phyloP scores from a whole-genome alignment of 2,888 invertebrate genomes.

The Machimus rusticus region DNA sequence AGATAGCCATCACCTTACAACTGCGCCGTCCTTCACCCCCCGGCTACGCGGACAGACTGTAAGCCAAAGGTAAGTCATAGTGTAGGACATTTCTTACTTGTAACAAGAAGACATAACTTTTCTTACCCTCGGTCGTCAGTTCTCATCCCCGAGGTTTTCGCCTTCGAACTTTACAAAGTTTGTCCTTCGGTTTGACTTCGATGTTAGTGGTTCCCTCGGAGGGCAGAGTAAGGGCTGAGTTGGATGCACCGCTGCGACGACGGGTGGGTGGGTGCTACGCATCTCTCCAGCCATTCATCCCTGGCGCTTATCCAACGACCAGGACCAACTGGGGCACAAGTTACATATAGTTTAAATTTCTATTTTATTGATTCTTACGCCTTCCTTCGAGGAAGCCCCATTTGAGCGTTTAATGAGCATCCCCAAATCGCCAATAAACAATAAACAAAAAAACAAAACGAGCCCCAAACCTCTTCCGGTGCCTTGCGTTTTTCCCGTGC shows the following conservation, averaged over 20 bases:
- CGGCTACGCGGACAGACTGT: background rate
- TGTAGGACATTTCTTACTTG: background rate
- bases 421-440: background rate
- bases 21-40: background rate
- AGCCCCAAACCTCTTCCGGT: background rate
- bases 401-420: slow-evolving; percentile 2
- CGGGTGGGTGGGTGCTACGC: background rate
- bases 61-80: background rate
- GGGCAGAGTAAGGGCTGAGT: background rate
- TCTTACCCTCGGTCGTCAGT: background rate
- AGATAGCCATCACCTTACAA: background rate
- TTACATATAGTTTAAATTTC: background rate
- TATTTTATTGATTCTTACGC: no score
- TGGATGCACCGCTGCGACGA: background rate
- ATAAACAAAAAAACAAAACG: background rate
- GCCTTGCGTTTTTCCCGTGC: background rate
- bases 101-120: background rate
- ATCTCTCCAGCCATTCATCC: background rate
- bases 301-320: background rate
- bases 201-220: background rate
- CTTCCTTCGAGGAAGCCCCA: background rate
- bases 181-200: background rate
- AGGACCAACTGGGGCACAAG: background rate
- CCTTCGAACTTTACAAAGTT: background rate
- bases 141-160: background rate